Evolutionary conservation across 1,140 invertebrate genomes (phyloP), one percentile per base, ranked within the genome.

Genomic region (Chrysomallon squamiferum): DNA sequence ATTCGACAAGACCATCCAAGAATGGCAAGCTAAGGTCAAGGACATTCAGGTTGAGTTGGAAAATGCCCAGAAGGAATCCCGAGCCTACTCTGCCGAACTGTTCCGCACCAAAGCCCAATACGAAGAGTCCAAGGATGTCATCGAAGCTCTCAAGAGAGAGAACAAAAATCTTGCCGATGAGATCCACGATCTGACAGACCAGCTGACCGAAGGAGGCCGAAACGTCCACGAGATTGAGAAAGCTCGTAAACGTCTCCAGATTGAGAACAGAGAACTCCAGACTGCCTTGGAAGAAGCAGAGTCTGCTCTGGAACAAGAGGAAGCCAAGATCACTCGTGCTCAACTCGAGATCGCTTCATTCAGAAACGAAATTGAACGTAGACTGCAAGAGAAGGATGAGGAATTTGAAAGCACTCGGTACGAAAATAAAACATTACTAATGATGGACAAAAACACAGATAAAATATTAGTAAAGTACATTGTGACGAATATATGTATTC

Each of bases 11-110:
- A 95, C 97, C 86, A 95, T 99, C 85, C 92, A 94, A 73, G 97
- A 99, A 93, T 99, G 97, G 97, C 98, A 99, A 88, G 92, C 96
- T 86, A 98, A 98, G 89, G 95, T 96, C 82, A 95, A 97, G 80
- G 96, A 98, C 85, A 89, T 99, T 71, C 93, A 95, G 71, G 93
- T 94, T 76, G 97, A 99, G 87, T 90, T 99, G 56, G 97, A 99
- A 85, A 95, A 93, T 78, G 95, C 95, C 83, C 96, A 99, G 87
- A 97, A 97, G 87, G 97, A 99, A 87, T 96, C 95, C 90, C 93
- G 97, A 85, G 97, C 97, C 90, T 97, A 97, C 89, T 97, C 95
- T 82, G 99, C 97, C 71, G 97, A 99, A 88, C 88, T 99, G 73
- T 99, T 98, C 94, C 94, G 95, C 87, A 92, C 98, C 78, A 96